These are phyloP conservation scores for Rynchops niger DNA, from an alignment of 2,113 vertebrate genomes.

Conservation along the genomic window DNA sequence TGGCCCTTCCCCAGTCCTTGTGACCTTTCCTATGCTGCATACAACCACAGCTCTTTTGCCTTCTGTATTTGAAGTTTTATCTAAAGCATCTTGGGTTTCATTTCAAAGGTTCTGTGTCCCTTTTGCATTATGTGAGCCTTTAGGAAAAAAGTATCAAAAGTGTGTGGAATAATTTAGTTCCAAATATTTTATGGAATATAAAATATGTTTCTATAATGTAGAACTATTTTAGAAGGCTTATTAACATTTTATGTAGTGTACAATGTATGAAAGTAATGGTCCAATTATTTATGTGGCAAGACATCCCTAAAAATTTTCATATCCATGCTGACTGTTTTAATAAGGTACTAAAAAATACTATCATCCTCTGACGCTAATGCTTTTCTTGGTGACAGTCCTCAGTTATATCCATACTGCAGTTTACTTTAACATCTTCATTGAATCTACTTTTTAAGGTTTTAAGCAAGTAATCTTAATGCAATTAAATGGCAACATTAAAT, in stretches of 20 bases:
- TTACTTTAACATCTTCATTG: neutral
- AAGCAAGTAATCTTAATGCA: neutral
- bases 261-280: slow-evolving; percentile 29
- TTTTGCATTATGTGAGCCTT: neutral
- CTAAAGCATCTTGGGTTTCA: neutral
- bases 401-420: neutral
- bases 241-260: slow-evolving; percentile 62
- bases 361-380: neutral
- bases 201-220: slow-evolving; percentile 11
- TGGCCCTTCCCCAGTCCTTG: neutral
- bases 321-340: slow-evolving; percentile 30
- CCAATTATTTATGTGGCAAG: slow-evolving; percentile 48
- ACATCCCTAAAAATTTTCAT: slow-evolving; percentile 27
- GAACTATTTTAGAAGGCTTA: slow-evolving; percentile 42
- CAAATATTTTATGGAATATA: neutral
- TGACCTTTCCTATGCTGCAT: neutral
- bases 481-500: neutral
- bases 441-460: neutral
- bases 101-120: neutral
- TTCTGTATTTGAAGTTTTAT: neutral
- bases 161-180: neutral
- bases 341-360: slow-evolving; percentile 7
- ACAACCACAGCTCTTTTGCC: neutral
- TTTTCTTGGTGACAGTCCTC: neutral
- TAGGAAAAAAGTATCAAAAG: neutral